Percentiles rank a stretch among this genome's conserved stretches.
Conservation (phyloP, 2,113 vertebrate genomes). For the Hepsetus odoe region DNA sequence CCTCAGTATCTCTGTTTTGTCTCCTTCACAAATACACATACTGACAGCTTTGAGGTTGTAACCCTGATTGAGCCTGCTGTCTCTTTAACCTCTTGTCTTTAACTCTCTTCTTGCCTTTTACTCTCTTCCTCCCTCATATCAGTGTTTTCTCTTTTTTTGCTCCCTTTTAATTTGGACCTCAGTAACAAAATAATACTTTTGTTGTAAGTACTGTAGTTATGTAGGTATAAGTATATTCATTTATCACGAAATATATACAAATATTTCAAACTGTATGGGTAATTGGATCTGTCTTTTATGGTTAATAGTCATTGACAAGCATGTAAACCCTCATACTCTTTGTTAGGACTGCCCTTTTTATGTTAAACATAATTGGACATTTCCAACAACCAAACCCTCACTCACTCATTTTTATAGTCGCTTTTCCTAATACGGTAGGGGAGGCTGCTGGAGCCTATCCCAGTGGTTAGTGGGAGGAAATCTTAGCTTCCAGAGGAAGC, state of each 20-base stretch:
- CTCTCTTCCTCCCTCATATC: neutral
- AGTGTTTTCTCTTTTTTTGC: neutral
- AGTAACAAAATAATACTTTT: neutral
- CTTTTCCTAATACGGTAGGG: neutral
- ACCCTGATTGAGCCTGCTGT: neutral
- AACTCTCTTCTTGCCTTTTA: neutral
- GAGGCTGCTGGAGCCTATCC: neutral
- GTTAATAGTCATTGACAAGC: no score
- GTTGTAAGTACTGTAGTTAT: no score
- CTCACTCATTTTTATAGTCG: neutral
- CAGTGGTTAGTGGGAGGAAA: no score
- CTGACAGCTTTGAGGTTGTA: slow-evolving; percentile 17
- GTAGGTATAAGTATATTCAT: no score
- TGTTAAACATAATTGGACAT: no score
- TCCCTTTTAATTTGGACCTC: neutral
- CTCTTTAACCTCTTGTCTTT: slow-evolving; percentile 13
- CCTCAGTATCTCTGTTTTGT: neutral
- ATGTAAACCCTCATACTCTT: no score
- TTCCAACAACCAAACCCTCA: no score
- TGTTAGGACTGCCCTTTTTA: no score
- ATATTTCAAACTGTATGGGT: no score
- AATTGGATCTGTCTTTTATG: no score
- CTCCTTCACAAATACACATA: neutral
- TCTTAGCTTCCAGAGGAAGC: no score
- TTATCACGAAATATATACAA: no score